Base-by-base conservation (phyloP, 2,888 invertebrate genomes). In the Drosophila silvestris region DNA sequence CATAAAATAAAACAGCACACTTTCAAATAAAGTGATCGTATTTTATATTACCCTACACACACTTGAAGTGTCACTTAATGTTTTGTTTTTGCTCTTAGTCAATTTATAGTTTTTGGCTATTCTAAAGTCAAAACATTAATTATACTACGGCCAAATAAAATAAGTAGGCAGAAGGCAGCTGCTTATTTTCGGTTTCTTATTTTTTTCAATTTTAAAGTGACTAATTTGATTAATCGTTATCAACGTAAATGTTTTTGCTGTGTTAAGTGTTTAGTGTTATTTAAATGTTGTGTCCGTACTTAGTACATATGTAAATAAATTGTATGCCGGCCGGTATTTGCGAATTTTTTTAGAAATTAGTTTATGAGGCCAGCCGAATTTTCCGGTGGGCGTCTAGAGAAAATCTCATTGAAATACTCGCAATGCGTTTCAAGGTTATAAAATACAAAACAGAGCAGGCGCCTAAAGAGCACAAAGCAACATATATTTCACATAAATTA, bases 191-290 rank as follows among this genome's bases (percentile, higher is more conserved):
- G 16, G 26, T 26, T 26, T 47, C 1, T 14, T 53, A 66, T 79
- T 65, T 68, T 52, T 22, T 41, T 28, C 2, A 6, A 44, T 16
- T 16, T 19, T 1, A 35, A 71, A 66, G 72, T 35, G 33, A 30
- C 58, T 19, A 64, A 56, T 79, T 84, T 82, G 80, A 86, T 84
- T 82, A 79, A 86, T 79, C 80, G 71, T 77, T 83, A 79, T 79
- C 70, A 79, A 77, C 77, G 53, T 59, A 74, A 70, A 85, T 83
- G 71, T 68, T 82, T 82, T 51, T 26, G 53, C 58, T 51, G 50
- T 60, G 47, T 70, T 67, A 77, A 65, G 78, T 68, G 69, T 73
- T 82, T 85, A 76, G 71, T 79, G 70, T 41, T 66, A 51, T 52
- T 32, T 47, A 14, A 53, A 41, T 65, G 7, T 56, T 26, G 33